A percentile compares a stretch with the other conserved stretches of the same genome.
These are phyloP conservation scores for Drosophila guanche DNA, from an alignment of 1,140 invertebrate genomes.

Conservation along the genomic window DNA sequence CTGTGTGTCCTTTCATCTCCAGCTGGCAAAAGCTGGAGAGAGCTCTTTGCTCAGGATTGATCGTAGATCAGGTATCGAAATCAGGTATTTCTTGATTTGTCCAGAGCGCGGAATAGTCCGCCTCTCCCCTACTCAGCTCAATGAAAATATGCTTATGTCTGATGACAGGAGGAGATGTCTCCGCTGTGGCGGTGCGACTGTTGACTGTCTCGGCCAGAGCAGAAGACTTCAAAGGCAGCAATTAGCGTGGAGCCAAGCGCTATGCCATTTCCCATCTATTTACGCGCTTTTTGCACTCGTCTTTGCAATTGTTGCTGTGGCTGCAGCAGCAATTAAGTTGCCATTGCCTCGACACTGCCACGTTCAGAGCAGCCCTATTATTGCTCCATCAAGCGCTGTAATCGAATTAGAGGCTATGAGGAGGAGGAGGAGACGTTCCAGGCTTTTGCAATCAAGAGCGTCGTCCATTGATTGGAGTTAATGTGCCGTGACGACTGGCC, in stretches of 20 bases:
- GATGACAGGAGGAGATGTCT: conserved; percentile 26
- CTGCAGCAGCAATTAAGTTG: conserved; percentile 60
- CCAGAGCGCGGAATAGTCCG: too few species aligned
- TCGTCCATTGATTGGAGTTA: conserved; percentile 72
- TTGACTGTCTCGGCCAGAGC: conserved; percentile 28
- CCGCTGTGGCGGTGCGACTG: conserved; percentile 10
- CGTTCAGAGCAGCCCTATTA: conserved; percentile 20
- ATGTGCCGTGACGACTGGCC: conserved; percentile 55
- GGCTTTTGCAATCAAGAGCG: conserved; percentile 4
- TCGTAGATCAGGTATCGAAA: neutral
- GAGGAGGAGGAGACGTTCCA: conserved; percentile 5
- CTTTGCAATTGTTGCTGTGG: conserved; percentile 4
- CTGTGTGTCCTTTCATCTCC: neutral
- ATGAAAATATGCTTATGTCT: conserved; percentile 34
- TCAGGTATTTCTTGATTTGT: too few species aligned
- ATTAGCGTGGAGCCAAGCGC: conserved; percentile 51
- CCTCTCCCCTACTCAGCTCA: neutral
- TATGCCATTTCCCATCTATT: conserved; percentile 42
- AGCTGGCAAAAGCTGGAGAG: conserved; percentile 16
- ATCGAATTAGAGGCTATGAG: conserved; percentile 66
- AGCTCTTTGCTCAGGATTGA: conserved; percentile 15
- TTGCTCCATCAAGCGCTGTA: conserved; percentile 60
- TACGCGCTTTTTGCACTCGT: conserved; percentile 29
- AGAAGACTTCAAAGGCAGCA: conserved; percentile 38
- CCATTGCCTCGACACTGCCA: conserved; percentile 43